phyloP scores from a whole-genome alignment of 1,140 invertebrate species.

The Sinella curviseta region DNA sequence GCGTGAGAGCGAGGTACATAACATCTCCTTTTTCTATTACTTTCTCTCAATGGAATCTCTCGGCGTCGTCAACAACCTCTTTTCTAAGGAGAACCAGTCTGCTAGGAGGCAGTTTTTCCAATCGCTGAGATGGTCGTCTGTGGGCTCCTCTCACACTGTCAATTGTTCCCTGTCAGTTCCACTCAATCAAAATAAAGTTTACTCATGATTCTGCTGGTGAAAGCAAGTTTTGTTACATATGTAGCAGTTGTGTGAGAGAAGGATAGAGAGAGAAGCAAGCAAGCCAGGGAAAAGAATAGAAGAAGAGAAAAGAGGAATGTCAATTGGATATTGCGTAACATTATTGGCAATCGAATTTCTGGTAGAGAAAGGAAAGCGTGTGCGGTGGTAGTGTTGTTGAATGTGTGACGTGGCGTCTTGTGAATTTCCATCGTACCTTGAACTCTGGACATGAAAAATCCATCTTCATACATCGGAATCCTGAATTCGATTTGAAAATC shows the following conservation, averaged over 20 bases:
- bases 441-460: constrained; percentile 10
- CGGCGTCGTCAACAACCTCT: not conserved
- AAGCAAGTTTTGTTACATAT: constrained; percentile 7
- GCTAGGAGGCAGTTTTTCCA: not conserved
- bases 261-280: not conserved
- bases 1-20: too few species aligned
- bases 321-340: not conserved
- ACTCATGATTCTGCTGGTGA: constrained; percentile 16
- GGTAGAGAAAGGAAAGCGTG: not conserved
- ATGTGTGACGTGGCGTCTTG: not conserved
- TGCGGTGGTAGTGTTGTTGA: not conserved
- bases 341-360: constrained; percentile 1
- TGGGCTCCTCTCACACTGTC: not conserved
- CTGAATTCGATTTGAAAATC: not conserved
- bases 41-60: not conserved
- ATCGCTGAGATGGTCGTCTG: not conserved
- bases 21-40: not conserved
- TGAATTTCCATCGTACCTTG: constrained; percentile 13
- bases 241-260: not conserved
- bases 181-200: constrained; percentile 19
- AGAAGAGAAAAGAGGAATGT: not conserved
- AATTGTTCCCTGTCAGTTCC: constrained; percentile 12
- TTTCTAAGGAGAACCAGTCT: not conserved
- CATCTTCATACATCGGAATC: not conserved
- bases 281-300: not conserved